Conservation (phyloP, 2,113 vertebrate species). For the Boulengeromyrus knoepffleri region DNA sequence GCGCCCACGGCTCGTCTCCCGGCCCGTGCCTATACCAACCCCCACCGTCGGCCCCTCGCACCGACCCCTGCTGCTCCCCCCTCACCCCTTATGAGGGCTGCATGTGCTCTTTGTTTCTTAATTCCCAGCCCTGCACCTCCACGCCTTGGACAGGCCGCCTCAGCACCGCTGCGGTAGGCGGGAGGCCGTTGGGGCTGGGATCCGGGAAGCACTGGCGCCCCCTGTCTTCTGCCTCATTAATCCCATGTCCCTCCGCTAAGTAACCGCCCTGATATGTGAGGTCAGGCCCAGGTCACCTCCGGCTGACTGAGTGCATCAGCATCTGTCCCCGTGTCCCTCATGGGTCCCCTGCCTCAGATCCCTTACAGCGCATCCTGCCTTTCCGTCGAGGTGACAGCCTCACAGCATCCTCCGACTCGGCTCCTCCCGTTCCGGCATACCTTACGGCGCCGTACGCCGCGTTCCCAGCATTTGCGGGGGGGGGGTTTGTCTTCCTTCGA, state of each 20-base stretch:
- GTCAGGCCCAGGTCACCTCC: neutral
- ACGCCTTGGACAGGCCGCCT: neutral
- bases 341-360: neutral
- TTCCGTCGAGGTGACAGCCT: neutral
- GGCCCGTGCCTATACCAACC: no score
- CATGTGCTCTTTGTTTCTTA: neutral
- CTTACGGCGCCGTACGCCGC: neutral
- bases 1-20: no score
- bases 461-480: neutral
- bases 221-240: neutral
- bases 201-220: neutral
- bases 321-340: neutral
- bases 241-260: neutral
- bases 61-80: neutral
- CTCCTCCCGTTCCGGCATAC: neutral
- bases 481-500: neutral
- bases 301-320: neutral
- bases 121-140: neutral
- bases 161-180: no score
- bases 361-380: neutral
- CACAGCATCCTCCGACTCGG: neutral
- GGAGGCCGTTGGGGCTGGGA: neutral
- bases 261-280: neutral
- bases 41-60: no score
- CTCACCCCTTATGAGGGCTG: neutral